Conservation (phyloP, 2,113 vertebrate species). For the Papio anubis region DNA sequence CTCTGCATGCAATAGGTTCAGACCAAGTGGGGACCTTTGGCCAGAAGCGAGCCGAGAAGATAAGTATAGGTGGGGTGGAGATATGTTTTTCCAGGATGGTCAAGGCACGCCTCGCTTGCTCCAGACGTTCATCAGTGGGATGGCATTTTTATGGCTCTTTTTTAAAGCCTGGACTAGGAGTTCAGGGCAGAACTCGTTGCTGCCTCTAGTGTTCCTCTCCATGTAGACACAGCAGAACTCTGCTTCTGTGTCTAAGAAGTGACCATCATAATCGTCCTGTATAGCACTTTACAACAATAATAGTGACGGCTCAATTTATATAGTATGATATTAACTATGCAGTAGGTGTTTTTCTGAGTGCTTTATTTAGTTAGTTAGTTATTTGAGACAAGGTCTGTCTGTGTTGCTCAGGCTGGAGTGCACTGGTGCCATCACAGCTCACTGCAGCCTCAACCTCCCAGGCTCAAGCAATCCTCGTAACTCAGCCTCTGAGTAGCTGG, state of each 20-base stretch:
- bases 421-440: too few species aligned
- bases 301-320: neutral
- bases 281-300: neutral
- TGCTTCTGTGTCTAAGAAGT: neutral
- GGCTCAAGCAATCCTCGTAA: too few species aligned
- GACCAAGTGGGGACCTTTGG: neutral
- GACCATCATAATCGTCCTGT: neutral
- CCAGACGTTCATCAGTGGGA: constrained; percentile 1
- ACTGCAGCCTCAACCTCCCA: too few species aligned
- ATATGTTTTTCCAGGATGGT: neutral
- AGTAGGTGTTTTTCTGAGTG: neutral
- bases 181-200: neutral
- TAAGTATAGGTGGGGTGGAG: neutral
- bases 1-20: neutral
- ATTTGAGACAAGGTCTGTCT: too few species aligned
- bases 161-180: neutral
- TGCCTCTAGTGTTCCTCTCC: neutral
- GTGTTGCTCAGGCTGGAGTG: too few species aligned
- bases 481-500: too few species aligned
- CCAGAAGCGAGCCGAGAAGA: neutral
- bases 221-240: neutral
- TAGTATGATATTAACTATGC: neutral
- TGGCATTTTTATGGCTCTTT: constrained; percentile 55
- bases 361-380: neutral
- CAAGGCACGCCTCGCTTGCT: neutral